Conservation (phyloP, 2,113 vertebrate genomes). For the Charina bottae region DNA sequence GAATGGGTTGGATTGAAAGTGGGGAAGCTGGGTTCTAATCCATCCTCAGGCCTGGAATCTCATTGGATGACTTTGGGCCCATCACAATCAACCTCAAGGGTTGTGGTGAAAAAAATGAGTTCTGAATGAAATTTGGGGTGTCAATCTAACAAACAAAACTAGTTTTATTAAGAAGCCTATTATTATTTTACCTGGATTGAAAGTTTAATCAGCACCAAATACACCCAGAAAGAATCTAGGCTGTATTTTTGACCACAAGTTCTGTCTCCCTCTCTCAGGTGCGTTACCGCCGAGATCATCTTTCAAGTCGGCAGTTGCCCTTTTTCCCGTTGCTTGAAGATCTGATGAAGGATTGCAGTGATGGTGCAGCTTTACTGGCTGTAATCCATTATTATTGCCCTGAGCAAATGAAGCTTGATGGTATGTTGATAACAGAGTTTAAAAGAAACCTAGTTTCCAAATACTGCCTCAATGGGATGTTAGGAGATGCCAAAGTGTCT, state of each 20-base stretch:
- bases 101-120: neutral
- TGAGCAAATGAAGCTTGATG: constrained; percentile 90
- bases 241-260: neutral
- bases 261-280: constrained; percentile 75
- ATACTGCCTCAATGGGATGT: constrained; percentile 8
- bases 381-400: constrained; percentile 96
- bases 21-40: neutral
- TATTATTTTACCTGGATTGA: neutral
- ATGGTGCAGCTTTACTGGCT: constrained; percentile 87
- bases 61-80: neutral
- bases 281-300: constrained; percentile 92
- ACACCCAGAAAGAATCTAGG: constrained; percentile 22
- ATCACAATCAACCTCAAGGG: neutral
- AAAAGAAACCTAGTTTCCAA: neutral
- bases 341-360: constrained; percentile 87
- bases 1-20: no score
- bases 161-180: neutral
- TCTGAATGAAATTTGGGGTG: neutral
- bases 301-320: constrained; percentile 83
- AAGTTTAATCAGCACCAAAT: constrained; percentile 40
- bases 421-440: constrained; percentile 66
- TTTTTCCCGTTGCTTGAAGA: constrained; percentile 90
- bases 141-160: constrained; percentile 3
- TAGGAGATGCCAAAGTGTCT: neutral
- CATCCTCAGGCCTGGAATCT: neutral